phyloP scores from a whole-genome alignment of 2,113 vertebrate genomes.

The Aptenodytes patagonicus region DNA sequence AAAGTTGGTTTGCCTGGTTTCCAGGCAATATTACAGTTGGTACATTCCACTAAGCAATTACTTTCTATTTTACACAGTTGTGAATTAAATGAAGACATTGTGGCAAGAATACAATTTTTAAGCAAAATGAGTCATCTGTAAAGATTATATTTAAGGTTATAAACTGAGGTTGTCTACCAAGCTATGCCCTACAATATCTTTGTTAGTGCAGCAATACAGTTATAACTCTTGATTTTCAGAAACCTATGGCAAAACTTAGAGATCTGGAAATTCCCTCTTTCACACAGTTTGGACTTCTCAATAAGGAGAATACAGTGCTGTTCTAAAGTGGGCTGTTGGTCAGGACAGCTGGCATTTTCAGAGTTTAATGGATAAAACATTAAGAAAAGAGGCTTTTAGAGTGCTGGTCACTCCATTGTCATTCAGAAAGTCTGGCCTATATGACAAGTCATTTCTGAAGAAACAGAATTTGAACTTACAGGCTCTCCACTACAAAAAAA shows the following conservation, averaged over 20 bases:
- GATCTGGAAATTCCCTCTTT: not conserved
- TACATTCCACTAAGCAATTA: not conserved
- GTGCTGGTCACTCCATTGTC: not conserved
- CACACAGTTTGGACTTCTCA: too few relatives aligned
- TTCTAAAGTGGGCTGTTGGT: not conserved
- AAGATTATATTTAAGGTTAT: not conserved
- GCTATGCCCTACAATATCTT: not conserved
- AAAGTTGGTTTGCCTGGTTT: not conserved
- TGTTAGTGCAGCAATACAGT: not conserved
- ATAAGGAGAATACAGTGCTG: not conserved
- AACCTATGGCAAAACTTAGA: not conserved
- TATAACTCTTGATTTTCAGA: not conserved
- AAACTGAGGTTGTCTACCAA: not conserved
- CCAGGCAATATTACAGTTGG: not conserved
- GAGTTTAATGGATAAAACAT: not conserved
- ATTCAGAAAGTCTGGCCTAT: not conserved
- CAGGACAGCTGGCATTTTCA: not conserved
- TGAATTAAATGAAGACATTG: not conserved
- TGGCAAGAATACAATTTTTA: not conserved
- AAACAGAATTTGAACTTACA: not conserved
- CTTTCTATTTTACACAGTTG: not conserved
- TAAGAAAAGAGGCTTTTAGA: not conserved
- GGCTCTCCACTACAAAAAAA: not conserved
- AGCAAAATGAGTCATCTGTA: not conserved
- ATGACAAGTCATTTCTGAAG: not conserved